Conservation (phyloP, 2,113 vertebrate species). For the Charadrius vociferus region DNA sequence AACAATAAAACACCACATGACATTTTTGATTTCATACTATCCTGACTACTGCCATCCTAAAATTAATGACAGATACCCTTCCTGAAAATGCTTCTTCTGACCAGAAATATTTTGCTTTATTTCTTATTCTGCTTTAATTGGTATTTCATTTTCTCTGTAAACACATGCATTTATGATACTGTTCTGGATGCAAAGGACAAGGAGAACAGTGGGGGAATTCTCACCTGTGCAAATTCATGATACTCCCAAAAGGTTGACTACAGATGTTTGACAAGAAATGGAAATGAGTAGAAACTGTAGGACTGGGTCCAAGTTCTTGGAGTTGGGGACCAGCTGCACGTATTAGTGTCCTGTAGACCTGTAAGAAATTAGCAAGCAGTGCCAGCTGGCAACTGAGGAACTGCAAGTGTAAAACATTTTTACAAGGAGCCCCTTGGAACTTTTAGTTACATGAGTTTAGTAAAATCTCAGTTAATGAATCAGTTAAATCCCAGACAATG, state of each 20-base stretch:
- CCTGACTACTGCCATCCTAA: not conserved
- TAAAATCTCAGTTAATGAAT: not conserved
- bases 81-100: not conserved
- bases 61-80: not conserved
- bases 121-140: not conserved
- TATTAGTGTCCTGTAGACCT: not conserved
- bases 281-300: not conserved
- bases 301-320: not conserved
- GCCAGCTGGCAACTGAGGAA: not conserved
- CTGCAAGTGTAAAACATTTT: not conserved
- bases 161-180: accelerated
- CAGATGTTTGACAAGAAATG: not conserved
- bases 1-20: not conserved
- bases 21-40: not conserved
- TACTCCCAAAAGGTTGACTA: not conserved
- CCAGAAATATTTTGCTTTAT: not conserved
- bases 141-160: not conserved
- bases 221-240: not conserved
- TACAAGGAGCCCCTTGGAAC: not conserved
- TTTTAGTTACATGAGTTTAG: not conserved
- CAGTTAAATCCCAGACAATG: not conserved
- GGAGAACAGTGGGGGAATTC: not conserved
- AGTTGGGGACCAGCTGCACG: not conserved
- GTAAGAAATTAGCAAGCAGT: not conserved
- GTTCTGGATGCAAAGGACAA: not conserved